phyloP scores from a whole-genome alignment of 2,797 vertebrate genomes.

The Liparis tanakae region DNA sequence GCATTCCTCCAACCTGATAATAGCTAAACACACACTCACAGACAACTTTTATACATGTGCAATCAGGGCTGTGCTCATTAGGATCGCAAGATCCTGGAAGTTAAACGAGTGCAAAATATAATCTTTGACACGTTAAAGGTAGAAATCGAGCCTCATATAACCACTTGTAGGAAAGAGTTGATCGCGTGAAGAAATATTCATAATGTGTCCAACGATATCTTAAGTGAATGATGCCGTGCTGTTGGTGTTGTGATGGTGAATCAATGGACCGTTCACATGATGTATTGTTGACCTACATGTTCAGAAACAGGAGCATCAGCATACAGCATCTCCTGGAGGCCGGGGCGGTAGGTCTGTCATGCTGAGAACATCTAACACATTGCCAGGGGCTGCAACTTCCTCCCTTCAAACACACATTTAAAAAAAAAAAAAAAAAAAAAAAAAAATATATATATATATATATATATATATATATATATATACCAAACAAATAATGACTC shows the following conservation, averaged over 20 bases:
- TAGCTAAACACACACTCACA: background rate
- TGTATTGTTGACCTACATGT: background rate
- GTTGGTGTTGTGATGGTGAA: background rate
- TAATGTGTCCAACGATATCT: background rate
- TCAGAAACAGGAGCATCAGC: background rate
- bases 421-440: too few relatives aligned
- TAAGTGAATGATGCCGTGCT: background rate
- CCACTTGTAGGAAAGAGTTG: background rate
- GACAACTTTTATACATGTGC: background rate
- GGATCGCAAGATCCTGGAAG: background rate
- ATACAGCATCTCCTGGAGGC: background rate
- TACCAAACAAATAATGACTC: background rate
- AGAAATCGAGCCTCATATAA: background rate
- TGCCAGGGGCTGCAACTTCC: background rate
- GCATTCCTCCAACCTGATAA: conserved; percentile 6
- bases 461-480: too few relatives aligned
- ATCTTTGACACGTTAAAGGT: background rate
- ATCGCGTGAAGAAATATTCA: background rate
- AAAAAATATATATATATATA: too few relatives aligned
- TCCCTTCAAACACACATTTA: too few relatives aligned
- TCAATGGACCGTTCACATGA: background rate
- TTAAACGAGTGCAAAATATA: conserved; percentile 2
- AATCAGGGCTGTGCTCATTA: background rate
- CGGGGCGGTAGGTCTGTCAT: background rate
- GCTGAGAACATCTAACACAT: background rate